Evolutionary conservation across 2,888 invertebrate species (phyloP).

Genomic region (Deilephila porcellus): DNA sequence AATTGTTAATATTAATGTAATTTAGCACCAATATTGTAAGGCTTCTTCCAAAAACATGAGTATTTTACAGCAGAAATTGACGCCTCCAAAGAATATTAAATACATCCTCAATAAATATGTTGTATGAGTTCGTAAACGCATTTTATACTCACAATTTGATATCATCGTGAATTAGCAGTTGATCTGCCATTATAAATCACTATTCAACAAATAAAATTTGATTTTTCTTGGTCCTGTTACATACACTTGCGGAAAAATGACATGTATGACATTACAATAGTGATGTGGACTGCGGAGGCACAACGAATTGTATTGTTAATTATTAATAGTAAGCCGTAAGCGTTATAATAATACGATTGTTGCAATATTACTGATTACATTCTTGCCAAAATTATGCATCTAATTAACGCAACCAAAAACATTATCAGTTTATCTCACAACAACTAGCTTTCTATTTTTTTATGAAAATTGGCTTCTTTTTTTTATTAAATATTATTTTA

Average conservation of each 20-base stretch:
- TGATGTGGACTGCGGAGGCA: background rate
- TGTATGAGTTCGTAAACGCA: background rate
- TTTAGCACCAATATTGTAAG: conserved; percentile 41
- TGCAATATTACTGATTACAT: background rate
- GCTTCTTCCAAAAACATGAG: conserved; percentile 52
- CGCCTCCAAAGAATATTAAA: background rate
- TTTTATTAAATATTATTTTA: too few relatives aligned
- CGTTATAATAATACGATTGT: too few relatives aligned
- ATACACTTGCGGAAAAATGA: conserved; percentile 42
- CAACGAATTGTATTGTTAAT: background rate
- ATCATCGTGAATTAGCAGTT: conserved; percentile 89
- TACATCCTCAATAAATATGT: background rate
- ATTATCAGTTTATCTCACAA: too few relatives aligned
- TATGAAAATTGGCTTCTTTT: too few relatives aligned
- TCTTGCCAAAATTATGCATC: background rate
- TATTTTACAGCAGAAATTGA: conserved; percentile 28
- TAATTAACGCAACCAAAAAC: too few relatives aligned
- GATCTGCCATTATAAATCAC: conserved; percentile 79
- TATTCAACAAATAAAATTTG: conserved; percentile 40
- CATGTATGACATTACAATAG: conserved; percentile 34
- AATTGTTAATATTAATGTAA: conserved; percentile 26
- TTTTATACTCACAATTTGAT: conserved; percentile 87
- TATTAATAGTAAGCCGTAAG: background rate
- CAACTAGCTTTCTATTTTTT: too few relatives aligned
- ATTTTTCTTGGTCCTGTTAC: conserved; percentile 36